Conservation (phyloP, 2,113 vertebrate genomes). For the Microcebus lehilahytsara region DNA sequence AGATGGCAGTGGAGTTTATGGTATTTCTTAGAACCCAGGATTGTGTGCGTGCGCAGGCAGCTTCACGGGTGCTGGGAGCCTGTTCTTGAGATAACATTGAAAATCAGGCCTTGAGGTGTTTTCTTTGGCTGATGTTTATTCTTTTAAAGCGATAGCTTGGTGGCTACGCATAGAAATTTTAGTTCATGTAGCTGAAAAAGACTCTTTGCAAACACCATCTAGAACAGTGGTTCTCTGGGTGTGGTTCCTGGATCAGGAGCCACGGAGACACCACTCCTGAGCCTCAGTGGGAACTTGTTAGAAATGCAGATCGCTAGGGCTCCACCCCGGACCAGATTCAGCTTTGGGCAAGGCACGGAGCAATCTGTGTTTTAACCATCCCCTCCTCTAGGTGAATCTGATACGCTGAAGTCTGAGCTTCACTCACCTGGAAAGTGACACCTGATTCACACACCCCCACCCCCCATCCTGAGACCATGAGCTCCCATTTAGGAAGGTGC, state of each 20-base stretch:
- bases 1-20: neutral
- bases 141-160: neutral
- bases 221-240: neutral
- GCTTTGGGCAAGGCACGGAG: neutral
- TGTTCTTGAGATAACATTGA: neutral
- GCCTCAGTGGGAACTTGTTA: neutral
- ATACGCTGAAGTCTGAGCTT: neutral
- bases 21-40: neutral
- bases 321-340: neutral
- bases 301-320: neutral
- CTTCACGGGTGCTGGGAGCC: neutral
- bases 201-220: neutral
- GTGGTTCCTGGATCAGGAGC: neutral
- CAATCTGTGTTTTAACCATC: neutral
- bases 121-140: too few relatives aligned
- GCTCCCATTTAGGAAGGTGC: neutral
- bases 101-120: neutral
- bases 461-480: neutral
- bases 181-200: neutral
- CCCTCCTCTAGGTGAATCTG: neutral
- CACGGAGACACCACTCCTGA: too few relatives aligned
- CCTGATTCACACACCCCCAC: neutral
- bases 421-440: neutral
- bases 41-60: too few relatives aligned
- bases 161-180: conserved; percentile 33